Conservation (phyloP, 2,797 vertebrate species). For the Erpetoichthys calabaricus region DNA sequence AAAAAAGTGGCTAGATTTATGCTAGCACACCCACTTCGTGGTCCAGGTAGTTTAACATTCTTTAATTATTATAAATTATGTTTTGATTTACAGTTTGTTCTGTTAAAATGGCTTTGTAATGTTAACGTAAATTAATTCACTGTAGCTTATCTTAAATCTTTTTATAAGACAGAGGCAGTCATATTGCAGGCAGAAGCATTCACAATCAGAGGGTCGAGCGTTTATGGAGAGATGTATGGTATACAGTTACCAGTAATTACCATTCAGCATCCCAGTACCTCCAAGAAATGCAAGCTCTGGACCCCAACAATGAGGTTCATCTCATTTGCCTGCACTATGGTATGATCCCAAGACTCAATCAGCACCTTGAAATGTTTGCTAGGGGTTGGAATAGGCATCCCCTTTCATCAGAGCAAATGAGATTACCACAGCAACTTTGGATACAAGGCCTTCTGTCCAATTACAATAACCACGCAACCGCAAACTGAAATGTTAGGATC, state of each 20-base stretch:
- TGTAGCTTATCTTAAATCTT: too few relatives aligned
- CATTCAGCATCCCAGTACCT: not conserved
- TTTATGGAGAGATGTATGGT: conserved; percentile 3
- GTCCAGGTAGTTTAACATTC: not conserved
- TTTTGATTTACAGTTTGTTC: too few relatives aligned
- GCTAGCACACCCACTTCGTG: conserved; percentile 3
- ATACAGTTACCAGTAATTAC: not conserved
- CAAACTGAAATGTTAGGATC: too few relatives aligned
- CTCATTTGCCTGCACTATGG: conserved; percentile 4
- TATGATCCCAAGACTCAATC: not conserved
- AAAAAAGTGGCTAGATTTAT: conserved; percentile 7
- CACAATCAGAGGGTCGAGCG: conserved; percentile 1
- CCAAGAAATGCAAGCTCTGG: not conserved
- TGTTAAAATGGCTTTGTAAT: too few relatives aligned
- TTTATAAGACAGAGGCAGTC: too few relatives aligned
- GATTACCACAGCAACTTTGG: too few relatives aligned
- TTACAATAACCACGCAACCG: too few relatives aligned
- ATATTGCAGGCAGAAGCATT: too few relatives aligned
- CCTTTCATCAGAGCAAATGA: too few relatives aligned
- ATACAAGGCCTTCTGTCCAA: too few relatives aligned
- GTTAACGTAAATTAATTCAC: too few relatives aligned
- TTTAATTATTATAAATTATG: too few relatives aligned
- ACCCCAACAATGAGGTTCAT: conserved; percentile 1
- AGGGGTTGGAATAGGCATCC: conserved; percentile 1
- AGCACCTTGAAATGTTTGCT: not conserved